Percentiles rank a stretch among this genome's conserved stretches.
Evolutionary conservation across 2,888 invertebrate species (phyloP).

Genomic region (Subacronicta megacephala): DNA sequence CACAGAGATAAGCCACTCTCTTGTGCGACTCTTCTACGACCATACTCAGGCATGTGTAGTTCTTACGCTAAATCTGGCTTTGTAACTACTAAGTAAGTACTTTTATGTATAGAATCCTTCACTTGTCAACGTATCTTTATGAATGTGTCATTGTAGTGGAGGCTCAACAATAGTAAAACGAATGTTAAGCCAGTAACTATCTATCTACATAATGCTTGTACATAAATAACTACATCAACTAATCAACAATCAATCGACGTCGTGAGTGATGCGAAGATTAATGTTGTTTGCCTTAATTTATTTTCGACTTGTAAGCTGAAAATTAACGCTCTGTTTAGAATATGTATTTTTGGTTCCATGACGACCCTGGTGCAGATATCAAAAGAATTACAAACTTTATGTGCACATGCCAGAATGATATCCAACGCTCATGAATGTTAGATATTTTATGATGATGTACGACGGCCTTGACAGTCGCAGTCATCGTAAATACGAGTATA

Average conservation of each 20-base stretch:
- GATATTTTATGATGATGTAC: constrained; percentile 37
- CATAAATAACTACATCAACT: constrained; percentile 10
- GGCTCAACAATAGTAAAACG: constrained; percentile 1
- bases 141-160: constrained; percentile 20
- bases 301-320: constrained; percentile 9
- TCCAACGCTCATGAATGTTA: constrained; percentile 10
- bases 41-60: neutral
- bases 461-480: constrained; percentile 5
- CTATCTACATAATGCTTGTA: constrained; percentile 3
- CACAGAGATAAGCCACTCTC: constrained; percentile 4
- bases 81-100: too few species aligned
- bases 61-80: neutral
- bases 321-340: constrained; percentile 15
- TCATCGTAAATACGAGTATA: constrained; percentile 13
- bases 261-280: constrained; percentile 8
- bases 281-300: constrained; percentile 27
- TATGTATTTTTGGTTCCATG: constrained; percentile 24
- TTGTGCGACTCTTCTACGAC: constrained; percentile 2
- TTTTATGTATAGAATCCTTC: neutral
- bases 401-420: constrained; percentile 6
- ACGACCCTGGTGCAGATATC: constrained; percentile 18
- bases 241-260: constrained; percentile 6
- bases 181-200: neutral
- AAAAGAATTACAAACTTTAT: constrained; percentile 28
- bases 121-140: constrained; percentile 25